Base-by-base conservation (phyloP, 2,888 invertebrate species). In the Acanthoscelides obtectus region DNA sequence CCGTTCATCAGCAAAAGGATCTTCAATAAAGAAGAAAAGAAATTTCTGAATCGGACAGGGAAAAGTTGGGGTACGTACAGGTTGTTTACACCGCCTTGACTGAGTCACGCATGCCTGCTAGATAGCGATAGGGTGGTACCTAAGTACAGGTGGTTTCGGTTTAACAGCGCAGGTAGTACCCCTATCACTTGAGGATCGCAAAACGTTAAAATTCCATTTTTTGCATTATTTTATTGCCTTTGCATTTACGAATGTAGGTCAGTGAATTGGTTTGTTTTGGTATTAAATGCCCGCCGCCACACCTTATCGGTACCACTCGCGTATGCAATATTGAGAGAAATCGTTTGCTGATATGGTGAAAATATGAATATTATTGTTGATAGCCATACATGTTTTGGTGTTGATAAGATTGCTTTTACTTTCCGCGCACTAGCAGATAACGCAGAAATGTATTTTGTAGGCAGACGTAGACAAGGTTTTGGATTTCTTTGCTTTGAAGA, bases 31-130 rank as follows among this genome's bases (percentile, higher is more conserved):
- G 86, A 88, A 70, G 88, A 90, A 27, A 88, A 89, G 69, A 90
- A 89, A 20, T 87, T 91, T 72, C 82, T 91, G 75, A 90, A 90
- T 2, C 86, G 91, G 70, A 89, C 90, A 66, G 86, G 87, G 20
- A 84, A 84, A 70, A 86, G 90, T 83, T 92, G 92, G 92, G 91
- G 92, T 92, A 85, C 89, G 90, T 74, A 45, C 45, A 45, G 45
- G 45, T 45, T 45, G 45, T 45, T 45, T 45, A 45, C 45, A 45
- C 45, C 8, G 3, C 3, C 25, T 45, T 6, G 12, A 45, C 45
- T 45, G 45, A 45, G 45, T 45, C 45, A 45, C 45, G 45, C 45
- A 45, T 45, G 45, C 12, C 45, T 45, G 45, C 17, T 45, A 45
- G 12, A 45, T 45, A 12, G 8, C 6, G 12, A 45, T 45, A 12